Percentiles rank a stretch among this genome's conserved stretches.
Conservation (phyloP, 2,888 invertebrate species). For the Clitarchus hookeri region DNA sequence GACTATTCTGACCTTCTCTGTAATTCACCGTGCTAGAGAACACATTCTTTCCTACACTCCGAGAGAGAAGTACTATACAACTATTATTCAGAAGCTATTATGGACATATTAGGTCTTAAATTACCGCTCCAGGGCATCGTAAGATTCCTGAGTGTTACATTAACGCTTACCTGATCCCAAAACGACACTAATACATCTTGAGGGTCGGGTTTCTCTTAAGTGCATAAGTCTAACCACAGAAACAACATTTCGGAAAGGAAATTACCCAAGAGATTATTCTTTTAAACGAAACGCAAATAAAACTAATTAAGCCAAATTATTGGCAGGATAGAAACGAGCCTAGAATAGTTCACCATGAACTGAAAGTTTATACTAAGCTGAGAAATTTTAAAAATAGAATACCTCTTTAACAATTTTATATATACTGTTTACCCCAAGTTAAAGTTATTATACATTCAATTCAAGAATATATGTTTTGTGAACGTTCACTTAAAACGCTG, state of each 20-base stretch:
- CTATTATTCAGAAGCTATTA: constrained; percentile 25
- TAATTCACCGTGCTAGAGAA: constrained; percentile 20
- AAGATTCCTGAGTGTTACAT: neutral
- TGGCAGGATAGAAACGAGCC: too few species aligned
- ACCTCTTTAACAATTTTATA: too few species aligned
- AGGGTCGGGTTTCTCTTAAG: neutral
- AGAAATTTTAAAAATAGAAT: too few species aligned
- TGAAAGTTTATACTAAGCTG: too few species aligned
- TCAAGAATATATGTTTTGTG: too few species aligned
- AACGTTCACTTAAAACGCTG: too few species aligned
- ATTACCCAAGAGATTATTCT: neutral
- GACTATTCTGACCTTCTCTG: constrained; percentile 15
- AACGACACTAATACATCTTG: neutral
- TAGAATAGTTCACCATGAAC: too few species aligned
- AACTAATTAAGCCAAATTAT: neutral
- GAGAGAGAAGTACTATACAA: neutral
- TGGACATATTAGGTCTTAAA: constrained; percentile 11
- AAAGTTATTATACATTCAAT: too few species aligned
- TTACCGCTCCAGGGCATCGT: neutral
- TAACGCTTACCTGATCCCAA: neutral
- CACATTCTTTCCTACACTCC: constrained; percentile 16
- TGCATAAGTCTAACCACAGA: neutral
- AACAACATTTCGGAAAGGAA: neutral
- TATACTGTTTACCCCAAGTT: too few species aligned
- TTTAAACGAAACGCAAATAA: neutral